These are phyloP conservation scores for Chydorus sphaericus DNA, from an alignment of 2,888 invertebrate genomes.

Conservation along the genomic window DNA sequence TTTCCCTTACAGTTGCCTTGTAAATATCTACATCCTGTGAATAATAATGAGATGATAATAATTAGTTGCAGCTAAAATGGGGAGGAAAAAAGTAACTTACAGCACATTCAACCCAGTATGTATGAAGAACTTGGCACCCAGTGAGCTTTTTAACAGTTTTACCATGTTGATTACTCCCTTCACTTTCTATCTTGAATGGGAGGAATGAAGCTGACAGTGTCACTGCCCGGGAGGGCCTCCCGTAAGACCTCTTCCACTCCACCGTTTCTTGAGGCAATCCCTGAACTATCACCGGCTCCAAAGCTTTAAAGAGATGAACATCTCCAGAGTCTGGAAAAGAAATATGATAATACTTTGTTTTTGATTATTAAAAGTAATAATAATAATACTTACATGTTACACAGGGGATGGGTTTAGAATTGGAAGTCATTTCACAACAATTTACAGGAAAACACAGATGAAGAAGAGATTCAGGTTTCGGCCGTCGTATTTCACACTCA, in stretches of 20 bases:
- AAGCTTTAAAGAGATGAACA: constrained; percentile 63
- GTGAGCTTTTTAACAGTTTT: constrained; percentile 35
- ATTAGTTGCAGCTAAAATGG: background rate
- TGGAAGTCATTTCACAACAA: no score
- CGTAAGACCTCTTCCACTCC: constrained; percentile 84
- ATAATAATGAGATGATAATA: constrained; percentile 10
- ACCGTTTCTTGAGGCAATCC: constrained; percentile 72
- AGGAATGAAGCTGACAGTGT: constrained; percentile 66
- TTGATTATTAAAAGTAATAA: no score
- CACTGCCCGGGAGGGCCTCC: constrained; percentile 69
- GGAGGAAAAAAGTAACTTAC: constrained; percentile 43
- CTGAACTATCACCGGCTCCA: constrained; percentile 59
- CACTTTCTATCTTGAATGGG: constrained; percentile 48
- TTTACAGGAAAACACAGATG: no score
- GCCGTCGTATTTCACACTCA: no score
- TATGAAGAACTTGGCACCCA: constrained; percentile 79
- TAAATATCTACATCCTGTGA: constrained; percentile 80
- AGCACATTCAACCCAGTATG: constrained; percentile 87
- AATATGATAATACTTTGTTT: no score
- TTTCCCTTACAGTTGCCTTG: constrained; percentile 71
- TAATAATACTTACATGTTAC: no score
- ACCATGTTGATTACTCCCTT: constrained; percentile 16
- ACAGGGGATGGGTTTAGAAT: no score
- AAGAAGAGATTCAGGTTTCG: no score
- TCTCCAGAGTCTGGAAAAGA: constrained; percentile 62